A percentile compares a stretch with the other conserved stretches of the same genome.
Evolutionary conservation across 2,113 vertebrate genomes (phyloP).

Genomic region (Ceyx margarethae): DNA sequence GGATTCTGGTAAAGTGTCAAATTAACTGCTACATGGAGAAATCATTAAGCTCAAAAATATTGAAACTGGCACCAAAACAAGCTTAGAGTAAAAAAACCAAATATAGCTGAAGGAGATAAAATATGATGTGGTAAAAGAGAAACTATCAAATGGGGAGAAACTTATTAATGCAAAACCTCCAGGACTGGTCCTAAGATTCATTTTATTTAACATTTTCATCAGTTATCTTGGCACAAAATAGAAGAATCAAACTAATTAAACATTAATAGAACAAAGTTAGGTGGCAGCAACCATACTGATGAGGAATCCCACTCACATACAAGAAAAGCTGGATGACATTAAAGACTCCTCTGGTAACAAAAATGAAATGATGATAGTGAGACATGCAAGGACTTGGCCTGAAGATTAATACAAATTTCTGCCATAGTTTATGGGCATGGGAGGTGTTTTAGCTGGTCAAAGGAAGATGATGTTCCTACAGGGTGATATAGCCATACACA

Average conservation of each 20-base stretch:
- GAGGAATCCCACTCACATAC: not conserved
- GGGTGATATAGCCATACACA: not conserved
- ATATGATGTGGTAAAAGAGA: not conserved
- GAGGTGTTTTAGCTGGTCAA: not conserved
- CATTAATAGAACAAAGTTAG: not conserved
- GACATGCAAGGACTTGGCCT: not conserved
- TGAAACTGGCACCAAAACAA: not conserved
- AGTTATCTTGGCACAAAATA: not conserved
- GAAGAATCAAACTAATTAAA: slow-evolving; percentile 34
- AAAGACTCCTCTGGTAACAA: not conserved
- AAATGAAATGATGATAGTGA: not conserved
- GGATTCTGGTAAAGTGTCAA: not conserved
- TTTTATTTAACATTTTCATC: slow-evolving; percentile 15
- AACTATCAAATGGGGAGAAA: not conserved
- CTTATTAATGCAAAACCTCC: not conserved
- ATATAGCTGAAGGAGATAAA: not conserved
- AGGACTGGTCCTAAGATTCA: not conserved
- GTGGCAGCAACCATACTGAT: not conserved
- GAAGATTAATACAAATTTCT: not conserved
- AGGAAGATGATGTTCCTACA: not conserved
- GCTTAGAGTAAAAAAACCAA: not conserved
- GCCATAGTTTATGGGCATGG: not conserved
- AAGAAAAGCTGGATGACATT: not conserved
- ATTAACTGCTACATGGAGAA: not conserved
- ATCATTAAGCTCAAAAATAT: not conserved